A percentile compares a stretch with the other conserved stretches of the same genome.
Evolutionary conservation across 2,113 vertebrate species (phyloP).

Genomic region (Oceanodroma tethys): DNA sequence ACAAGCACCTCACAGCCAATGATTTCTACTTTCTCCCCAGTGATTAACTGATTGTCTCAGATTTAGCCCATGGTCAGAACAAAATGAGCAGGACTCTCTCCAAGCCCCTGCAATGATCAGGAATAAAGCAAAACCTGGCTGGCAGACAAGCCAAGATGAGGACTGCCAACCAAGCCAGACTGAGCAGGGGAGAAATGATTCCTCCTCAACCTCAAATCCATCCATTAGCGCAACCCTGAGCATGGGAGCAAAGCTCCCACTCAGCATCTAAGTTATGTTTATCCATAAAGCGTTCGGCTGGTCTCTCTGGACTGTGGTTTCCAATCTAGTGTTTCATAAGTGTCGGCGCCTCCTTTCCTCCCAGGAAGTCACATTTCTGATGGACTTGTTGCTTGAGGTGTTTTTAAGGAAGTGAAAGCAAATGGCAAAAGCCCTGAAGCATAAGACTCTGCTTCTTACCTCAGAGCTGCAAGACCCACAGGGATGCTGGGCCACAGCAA

Average conservation of each 20-base stretch:
- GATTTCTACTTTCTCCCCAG: background rate
- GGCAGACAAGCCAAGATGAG: background rate
- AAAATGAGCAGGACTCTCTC: background rate
- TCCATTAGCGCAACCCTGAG: background rate
- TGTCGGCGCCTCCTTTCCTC: background rate
- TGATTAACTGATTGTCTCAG: background rate
- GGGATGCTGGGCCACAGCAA: background rate
- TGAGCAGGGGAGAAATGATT: background rate
- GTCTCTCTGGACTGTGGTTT: background rate
- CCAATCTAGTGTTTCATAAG: background rate
- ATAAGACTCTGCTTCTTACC: background rate
- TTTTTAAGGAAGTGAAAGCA: constrained; percentile 18
- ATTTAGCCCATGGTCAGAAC: background rate
- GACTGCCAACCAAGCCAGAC: background rate
- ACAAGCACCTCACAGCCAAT: background rate
- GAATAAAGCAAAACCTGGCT: background rate
- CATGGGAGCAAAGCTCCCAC: background rate
- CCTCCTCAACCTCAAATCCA: background rate
- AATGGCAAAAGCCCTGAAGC: background rate
- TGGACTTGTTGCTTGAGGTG: background rate
- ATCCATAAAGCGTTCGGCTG: background rate
- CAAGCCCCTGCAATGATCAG: background rate
- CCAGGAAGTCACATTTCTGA: background rate
- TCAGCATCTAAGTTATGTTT: background rate
- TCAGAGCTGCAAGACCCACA: background rate